Base-by-base conservation (phyloP, 2,113 vertebrate species). In the Epinephelus cyanopodus region DNA sequence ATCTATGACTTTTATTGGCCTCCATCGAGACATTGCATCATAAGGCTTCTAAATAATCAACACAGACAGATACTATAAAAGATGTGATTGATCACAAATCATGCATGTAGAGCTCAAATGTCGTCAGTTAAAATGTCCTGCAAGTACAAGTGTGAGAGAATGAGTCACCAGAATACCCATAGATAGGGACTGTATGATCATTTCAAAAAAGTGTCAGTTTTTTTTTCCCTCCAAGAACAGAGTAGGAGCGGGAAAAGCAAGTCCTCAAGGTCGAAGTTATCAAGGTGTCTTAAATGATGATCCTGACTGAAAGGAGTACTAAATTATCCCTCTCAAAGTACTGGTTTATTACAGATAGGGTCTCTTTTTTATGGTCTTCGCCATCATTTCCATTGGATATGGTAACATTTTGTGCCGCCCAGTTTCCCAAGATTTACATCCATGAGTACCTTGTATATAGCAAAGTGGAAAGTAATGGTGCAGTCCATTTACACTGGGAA, bases 1-100 rank as follows among this genome's bases (percentile, higher is more conserved):
- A 53, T 70, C 5, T 4, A 19, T 29, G 29, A 71, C 48, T 68
- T 77, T 74, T 66, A 79, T 50, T 53, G 45, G 68, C 52, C 50
- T 71, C 50, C 4, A 63, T 77, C 42, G 33, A 37, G 29, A 56
- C 15, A 37, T 73, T 69, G 27, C 52, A 56, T 68, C 27, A 29
- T 2, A 15, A 19, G 37, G 52, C 60, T 60, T 37, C 18, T 53
- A 64, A 69, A 39, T 62, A 66, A 84, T 84, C 11, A 60, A 29
- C 25, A 25, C 29, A 21, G 23, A 47, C 54, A 79, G 79, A 27
- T 54, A 17, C 10, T 21, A 23, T 47, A 29, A 58, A 68, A 64
- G 14, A 56, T 56, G 18, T 14, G 25, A 57, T 79, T 52, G 25
- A 71, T 57, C n/a, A 19, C 23, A 45, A 64, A 42, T 27, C 8